Evolutionary conservation across 2,113 vertebrate species (phyloP).

Genomic region (Hymenochirus boettgeri): DNA sequence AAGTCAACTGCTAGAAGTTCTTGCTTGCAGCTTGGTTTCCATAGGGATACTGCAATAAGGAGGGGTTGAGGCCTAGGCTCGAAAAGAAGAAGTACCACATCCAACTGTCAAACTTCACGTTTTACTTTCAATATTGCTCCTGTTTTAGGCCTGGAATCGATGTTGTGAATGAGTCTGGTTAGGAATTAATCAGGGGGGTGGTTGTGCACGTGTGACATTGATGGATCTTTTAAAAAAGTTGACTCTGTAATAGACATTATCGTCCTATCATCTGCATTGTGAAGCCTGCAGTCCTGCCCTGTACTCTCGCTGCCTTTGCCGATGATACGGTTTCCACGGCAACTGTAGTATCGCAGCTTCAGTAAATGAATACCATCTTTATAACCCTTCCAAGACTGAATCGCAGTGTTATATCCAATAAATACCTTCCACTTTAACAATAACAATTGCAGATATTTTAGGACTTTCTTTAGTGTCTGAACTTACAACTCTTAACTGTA

Average conservation of each 20-base stretch:
- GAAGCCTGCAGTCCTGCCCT: constrained; percentile 33
- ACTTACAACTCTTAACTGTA: too few relatives aligned
- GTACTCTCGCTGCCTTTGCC: constrained; percentile 11
- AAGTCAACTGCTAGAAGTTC: neutral
- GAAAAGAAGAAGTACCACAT: neutral
- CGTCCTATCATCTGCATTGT: constrained; percentile 37
- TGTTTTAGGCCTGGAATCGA: neutral
- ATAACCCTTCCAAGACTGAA: constrained; percentile 21
- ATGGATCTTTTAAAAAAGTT: constrained; percentile 27
- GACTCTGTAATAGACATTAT: constrained; percentile 30
- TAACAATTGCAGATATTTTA: too few relatives aligned
- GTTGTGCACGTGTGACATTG: constrained; percentile 9
- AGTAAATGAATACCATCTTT: constrained; percentile 19
- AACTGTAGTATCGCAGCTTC: constrained; percentile 17
- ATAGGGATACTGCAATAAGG: neutral
- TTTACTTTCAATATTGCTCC: constrained; percentile 1
- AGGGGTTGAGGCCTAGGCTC: neutral
- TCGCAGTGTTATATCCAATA: too few relatives aligned
- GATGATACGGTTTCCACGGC: constrained; percentile 34
- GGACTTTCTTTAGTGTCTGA: too few relatives aligned
- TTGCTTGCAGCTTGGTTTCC: constrained; percentile 1
- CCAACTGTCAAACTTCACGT: neutral
- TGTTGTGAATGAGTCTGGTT: neutral
- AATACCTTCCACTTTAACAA: too few relatives aligned
- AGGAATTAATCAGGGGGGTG: constrained; percentile 5